phyloP scores from a whole-genome alignment of 2,888 invertebrate species.

The Drosophila robusta region DNA sequence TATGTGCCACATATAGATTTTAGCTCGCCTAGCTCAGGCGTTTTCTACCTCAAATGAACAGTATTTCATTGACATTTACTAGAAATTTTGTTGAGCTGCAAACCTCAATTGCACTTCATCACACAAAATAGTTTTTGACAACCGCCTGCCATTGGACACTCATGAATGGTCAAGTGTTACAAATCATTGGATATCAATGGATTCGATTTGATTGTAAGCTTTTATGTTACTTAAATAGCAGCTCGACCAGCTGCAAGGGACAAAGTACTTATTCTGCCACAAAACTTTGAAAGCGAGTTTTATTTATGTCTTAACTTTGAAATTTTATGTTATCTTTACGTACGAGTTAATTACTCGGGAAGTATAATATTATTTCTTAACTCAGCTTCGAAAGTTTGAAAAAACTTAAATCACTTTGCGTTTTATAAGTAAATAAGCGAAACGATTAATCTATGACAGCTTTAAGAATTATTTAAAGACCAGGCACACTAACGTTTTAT shows the following conservation, averaged over 20 bases:
- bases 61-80: slow-evolving; percentile 12
- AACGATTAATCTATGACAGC: too few species aligned
- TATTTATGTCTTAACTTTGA: neutral
- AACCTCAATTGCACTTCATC: slow-evolving; percentile 14
- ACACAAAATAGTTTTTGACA: slow-evolving; percentile 10
- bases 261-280: neutral
- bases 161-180: neutral
- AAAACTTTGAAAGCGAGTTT: neutral
- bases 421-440: too few species aligned
- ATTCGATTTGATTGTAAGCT: neutral
- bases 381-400: too few species aligned
- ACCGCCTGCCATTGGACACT: slow-evolving; percentile 1
- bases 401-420: too few species aligned
- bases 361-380: too few species aligned
- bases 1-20: neutral
- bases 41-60: slow-evolving; percentile 20
- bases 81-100: slow-evolving; percentile 17
- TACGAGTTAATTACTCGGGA: too few species aligned
- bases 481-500: too few species aligned
- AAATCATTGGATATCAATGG: neutral
- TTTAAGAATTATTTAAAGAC: too few species aligned
- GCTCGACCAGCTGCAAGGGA: neutral
- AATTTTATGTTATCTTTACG: too few species aligned
- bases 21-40: neutral
- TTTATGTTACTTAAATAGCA: neutral